These are phyloP conservation scores for Jacana jacana DNA, from an alignment of 2,113 vertebrate species.

Conservation along the genomic window DNA sequence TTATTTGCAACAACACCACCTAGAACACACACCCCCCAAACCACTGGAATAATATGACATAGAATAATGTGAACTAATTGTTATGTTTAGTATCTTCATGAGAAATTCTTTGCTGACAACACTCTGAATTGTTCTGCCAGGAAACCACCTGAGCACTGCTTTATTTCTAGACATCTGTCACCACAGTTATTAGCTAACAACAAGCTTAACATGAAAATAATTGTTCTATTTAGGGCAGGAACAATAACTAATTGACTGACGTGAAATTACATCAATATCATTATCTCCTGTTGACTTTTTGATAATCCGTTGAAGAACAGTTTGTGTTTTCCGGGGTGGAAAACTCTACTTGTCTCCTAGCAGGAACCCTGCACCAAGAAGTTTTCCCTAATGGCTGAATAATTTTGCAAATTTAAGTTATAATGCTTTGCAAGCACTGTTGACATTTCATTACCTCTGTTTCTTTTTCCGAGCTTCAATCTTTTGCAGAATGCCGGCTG, in stretches of 20 bases:
- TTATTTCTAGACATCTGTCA: conserved; percentile 46
- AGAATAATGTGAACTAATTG: background rate
- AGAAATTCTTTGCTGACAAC: background rate
- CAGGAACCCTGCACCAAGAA: background rate
- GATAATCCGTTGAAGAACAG: background rate
- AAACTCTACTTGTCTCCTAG: background rate
- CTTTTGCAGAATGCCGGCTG: background rate
- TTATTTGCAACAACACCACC: background rate
- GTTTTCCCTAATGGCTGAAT: background rate
- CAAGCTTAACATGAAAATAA: conserved; percentile 46
- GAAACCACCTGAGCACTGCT: conserved; percentile 36
- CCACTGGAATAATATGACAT: background rate
- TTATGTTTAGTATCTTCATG: background rate
- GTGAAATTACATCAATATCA: conserved; percentile 15
- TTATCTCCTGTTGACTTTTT: conserved; percentile 45
- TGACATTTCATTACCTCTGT: background rate
- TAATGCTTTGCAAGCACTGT: background rate
- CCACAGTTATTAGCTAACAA: conserved; percentile 45
- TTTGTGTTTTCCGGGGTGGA: background rate
- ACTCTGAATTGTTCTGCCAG: background rate
- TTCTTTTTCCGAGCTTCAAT: background rate
- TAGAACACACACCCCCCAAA: background rate
- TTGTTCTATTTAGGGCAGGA: background rate
- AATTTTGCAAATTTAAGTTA: background rate
- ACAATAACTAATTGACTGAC: conserved; percentile 28